Percentiles rank a stretch among this genome's conserved stretches.
phyloP scores from a whole-genome alignment of 2,113 vertebrate genomes.

The Corythoichthys haematopterus region DNA sequence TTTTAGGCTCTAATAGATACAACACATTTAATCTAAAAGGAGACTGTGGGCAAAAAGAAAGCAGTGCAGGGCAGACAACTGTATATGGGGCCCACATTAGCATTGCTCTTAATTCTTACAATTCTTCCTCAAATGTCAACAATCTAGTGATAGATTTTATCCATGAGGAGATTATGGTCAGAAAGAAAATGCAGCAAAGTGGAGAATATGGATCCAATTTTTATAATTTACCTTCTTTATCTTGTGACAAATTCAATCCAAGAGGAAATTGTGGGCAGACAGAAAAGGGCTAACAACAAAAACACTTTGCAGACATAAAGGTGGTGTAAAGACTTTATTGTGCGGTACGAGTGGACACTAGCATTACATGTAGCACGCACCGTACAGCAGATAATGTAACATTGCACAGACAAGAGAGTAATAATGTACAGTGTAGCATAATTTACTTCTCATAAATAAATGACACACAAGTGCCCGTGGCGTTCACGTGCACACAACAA shows the following conservation, averaged over 20 bases:
- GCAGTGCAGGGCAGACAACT: no score
- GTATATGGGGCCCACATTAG: no score
- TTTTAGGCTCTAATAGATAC: no score
- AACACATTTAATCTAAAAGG: no score
- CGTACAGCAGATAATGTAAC: constrained; percentile 45
- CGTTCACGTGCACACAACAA: constrained; percentile 14
- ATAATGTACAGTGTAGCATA: constrained; percentile 43
- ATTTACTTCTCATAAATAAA: constrained; percentile 72
- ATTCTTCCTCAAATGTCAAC: no score
- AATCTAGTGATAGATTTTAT: no score
- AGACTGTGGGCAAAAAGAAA: no score
- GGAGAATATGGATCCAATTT: neutral
- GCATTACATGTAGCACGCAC: constrained; percentile 50
- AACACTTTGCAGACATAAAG: neutral
- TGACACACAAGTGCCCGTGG: constrained; percentile 44
- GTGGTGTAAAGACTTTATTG: constrained; percentile 63
- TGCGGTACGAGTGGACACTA: constrained; percentile 49
- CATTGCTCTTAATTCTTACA: no score
- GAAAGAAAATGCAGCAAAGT: neutral
- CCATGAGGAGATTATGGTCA: no score
- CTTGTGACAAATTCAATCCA: no score
- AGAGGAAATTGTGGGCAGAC: no score
- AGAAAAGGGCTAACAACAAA: neutral
- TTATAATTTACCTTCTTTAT: no score
- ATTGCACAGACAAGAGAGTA: constrained; percentile 54